Evolutionary conservation across 2,888 invertebrate genomes (phyloP).

Genomic region (Drosophila infuscata): DNA sequence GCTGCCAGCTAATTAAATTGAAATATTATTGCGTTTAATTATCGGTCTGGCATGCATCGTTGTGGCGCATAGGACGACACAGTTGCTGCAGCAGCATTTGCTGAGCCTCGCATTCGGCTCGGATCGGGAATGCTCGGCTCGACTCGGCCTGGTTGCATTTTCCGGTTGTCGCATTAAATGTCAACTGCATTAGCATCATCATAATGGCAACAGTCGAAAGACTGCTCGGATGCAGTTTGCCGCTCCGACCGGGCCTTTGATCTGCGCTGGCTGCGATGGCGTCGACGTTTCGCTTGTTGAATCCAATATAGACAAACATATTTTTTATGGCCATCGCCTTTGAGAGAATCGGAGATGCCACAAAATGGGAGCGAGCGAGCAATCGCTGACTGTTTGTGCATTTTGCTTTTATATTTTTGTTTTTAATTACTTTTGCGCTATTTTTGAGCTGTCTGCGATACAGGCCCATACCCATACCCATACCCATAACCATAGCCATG

Average conservation of each 20-base stretch:
- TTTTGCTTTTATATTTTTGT: constrained; percentile 71
- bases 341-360: constrained; percentile 20
- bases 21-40: constrained; percentile 78
- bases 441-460: constrained; percentile 71
- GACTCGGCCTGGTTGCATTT: constrained; percentile 45
- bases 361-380: constrained; percentile 12
- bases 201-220: constrained; percentile 69
- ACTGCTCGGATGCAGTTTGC: constrained; percentile 41
- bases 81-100: constrained; percentile 20
- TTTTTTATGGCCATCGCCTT: constrained; percentile 57
- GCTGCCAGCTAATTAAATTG: constrained; percentile 76
- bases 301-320: constrained; percentile 75
- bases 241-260: constrained; percentile 53
- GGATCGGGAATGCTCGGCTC: constrained; percentile 5
- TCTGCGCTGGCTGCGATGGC: constrained; percentile 45
- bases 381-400: constrained; percentile 42
- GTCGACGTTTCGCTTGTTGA: constrained; percentile 74
- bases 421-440: constrained; percentile 82
- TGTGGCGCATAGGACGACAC: constrained; percentile 1
- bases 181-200: constrained; percentile 79
- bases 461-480: constrained; percentile 8
- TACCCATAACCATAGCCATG: constrained; percentile 1
- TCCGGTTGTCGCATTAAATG: constrained; percentile 68
- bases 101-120: constrained; percentile 31
- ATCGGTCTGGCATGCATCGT: constrained; percentile 30